A percentile compares a stretch with the other conserved stretches of the same genome.
Conservation (phyloP, 35 echinoderm and acorn worm genomes). For the Ptychodera flava region DNA sequence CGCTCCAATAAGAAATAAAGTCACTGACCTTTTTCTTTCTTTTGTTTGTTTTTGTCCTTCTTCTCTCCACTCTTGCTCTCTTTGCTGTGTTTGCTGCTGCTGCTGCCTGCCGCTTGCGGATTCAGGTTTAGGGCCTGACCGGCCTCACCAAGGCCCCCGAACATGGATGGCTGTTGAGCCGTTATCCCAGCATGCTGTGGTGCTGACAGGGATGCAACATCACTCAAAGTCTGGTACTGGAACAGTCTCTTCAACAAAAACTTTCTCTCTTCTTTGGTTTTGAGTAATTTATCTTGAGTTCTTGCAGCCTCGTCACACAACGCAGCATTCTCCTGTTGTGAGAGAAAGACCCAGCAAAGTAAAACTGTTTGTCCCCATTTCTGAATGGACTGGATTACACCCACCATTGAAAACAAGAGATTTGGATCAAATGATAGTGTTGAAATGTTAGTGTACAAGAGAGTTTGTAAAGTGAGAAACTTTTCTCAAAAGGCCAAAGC, state of each 20-base stretch:
- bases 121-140: neutral
- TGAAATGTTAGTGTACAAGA: no score
- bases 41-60: conserved; percentile 33
- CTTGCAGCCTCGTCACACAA: conserved; percentile 23
- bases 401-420: no score
- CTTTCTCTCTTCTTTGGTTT: conserved; percentile 28
- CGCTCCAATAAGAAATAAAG: no score
- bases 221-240: conserved; percentile 24
- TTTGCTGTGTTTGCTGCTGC: neutral
- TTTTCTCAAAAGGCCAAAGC: no score
- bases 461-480: no score
- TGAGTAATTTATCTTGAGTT: conserved; percentile 15
- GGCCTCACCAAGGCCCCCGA: neutral
- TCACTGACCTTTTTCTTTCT: no score
- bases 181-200: neutral
- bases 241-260: conserved; percentile 40
- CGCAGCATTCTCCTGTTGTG: conserved; percentile 46
- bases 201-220: conserved; percentile 24
- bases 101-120: neutral
- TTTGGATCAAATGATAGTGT: no score
- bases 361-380: no score
- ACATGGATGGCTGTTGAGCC: neutral
- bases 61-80: neutral
- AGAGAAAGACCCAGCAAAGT: neutral
- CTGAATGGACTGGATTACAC: no score